phyloP scores from a whole-genome alignment of 2,888 invertebrate genomes.

The Gymnoscelis rufifasciata region DNA sequence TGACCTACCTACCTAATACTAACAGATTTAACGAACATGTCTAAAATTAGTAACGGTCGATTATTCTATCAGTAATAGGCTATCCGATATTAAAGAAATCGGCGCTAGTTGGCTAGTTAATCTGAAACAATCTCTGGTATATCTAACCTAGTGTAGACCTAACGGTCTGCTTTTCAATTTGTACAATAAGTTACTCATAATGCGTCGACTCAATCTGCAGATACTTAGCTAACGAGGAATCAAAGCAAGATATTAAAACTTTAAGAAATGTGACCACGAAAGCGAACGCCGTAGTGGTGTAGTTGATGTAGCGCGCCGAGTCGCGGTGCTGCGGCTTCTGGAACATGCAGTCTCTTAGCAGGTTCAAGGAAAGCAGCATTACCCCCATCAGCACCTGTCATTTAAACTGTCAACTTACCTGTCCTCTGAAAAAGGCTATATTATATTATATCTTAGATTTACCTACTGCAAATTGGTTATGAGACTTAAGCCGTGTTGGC shows the following conservation, averaged over 20 bases:
- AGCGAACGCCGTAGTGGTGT: conserved; percentile 83
- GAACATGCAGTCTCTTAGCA: conserved; percentile 87
- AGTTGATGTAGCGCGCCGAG: conserved; percentile 85
- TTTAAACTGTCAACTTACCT: conserved; percentile 7
- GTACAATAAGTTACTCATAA: conserved; percentile 1
- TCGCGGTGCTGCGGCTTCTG: conserved; percentile 83
- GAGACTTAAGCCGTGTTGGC: no score
- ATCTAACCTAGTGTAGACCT: no score
- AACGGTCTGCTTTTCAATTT: no score
- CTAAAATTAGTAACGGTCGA: no score
- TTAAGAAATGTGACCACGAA: conserved; percentile 87
- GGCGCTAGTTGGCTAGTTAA: no score
- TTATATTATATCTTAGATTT: no score
- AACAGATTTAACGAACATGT: no score
- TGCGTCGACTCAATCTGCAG: conserved; percentile 33
- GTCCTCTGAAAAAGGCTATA: not conserved
- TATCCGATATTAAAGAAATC: no score
- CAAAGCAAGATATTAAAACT: conserved; percentile 87
- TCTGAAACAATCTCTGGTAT: no score
- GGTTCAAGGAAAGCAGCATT: conserved; percentile 85
- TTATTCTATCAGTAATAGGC: no score
- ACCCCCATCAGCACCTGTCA: conserved; percentile 85
- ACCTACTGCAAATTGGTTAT: no score
- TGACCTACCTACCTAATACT: no score
- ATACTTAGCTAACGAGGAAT: conserved; percentile 82